These are phyloP conservation scores for Drosophila buzzatii DNA, from an alignment of 2,888 invertebrate species.

Conservation along the genomic window DNA sequence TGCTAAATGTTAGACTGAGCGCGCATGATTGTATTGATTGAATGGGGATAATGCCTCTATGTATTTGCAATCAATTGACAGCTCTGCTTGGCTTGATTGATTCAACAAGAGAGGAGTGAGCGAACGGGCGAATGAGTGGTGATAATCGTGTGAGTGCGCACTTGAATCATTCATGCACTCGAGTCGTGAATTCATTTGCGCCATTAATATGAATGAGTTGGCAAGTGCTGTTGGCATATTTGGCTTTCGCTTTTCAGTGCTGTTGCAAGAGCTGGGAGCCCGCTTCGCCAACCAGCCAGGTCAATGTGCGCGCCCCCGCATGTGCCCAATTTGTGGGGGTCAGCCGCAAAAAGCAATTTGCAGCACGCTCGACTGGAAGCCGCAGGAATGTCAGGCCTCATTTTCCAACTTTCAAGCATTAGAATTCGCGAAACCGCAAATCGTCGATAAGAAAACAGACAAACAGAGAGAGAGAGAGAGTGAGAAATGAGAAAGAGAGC, in stretches of 20 bases:
- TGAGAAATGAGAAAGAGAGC: neutral
- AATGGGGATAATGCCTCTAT: conserved; percentile 8
- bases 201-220: conserved; percentile 55
- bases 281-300: conserved; percentile 14
- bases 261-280: neutral
- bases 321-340: conserved; percentile 13
- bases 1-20: conserved; percentile 2
- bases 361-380: conserved; percentile 60
- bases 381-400: conserved; percentile 61
- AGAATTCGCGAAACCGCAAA: conserved; percentile 71
- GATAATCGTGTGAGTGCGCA: conserved; percentile 42
- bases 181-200: conserved; percentile 14
- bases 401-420: conserved; percentile 37
- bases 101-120: conserved; percentile 1
- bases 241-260: conserved; percentile 53
- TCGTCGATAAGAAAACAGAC: conserved; percentile 43
- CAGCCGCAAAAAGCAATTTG: conserved; percentile 59
- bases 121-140: conserved; percentile 19
- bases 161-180: conserved; percentile 52
- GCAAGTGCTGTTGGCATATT: conserved; percentile 20
- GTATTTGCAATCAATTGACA: conserved; percentile 31
- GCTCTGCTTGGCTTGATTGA: conserved; percentile 38
- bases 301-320: conserved; percentile 36
- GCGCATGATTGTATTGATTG: conserved; percentile 17
- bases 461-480: neutral